phyloP scores from a whole-genome alignment of 2,113 vertebrate genomes.

The Gorsachius goisagi region DNA sequence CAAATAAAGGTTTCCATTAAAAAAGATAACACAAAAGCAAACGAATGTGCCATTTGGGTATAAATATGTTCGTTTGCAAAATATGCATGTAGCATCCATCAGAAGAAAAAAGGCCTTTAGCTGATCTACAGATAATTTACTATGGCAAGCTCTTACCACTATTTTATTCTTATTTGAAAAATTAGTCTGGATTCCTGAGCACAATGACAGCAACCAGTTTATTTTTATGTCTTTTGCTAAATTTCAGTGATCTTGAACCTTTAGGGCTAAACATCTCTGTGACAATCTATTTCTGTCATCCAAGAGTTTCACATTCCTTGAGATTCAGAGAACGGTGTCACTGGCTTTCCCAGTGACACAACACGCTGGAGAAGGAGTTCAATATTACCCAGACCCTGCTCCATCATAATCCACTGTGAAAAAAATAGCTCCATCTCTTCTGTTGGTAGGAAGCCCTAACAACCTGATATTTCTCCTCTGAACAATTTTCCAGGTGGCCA shows the following conservation, averaged over 20 bases:
- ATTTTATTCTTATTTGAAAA: conserved; percentile 42
- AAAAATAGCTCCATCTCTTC: not conserved
- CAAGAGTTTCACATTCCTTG: not conserved
- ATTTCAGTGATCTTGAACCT: conserved; percentile 24
- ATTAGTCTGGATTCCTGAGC: conserved; percentile 14
- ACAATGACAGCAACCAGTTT: not conserved
- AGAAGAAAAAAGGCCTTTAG: conserved; percentile 15
- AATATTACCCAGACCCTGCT: conserved; percentile 1
- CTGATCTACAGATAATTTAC: conserved; percentile 43
- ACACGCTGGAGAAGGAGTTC: not conserved
- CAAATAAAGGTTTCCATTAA: not conserved
- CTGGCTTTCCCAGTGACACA: not conserved
- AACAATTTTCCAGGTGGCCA: conserved; percentile 12
- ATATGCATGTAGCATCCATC: not conserved
- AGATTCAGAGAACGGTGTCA: not conserved
- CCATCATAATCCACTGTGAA: conserved; percentile 52
- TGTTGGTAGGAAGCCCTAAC: conserved; percentile 32
- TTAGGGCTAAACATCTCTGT: conserved; percentile 28
- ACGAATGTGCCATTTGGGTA: not conserved
- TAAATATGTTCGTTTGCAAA: not conserved
- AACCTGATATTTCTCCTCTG: conserved; percentile 46
- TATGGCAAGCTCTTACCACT: not conserved
- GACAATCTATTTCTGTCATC: conserved; percentile 15
- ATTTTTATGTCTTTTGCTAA: conserved; percentile 24
- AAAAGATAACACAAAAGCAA: not conserved